Evolutionary conservation across 1,140 invertebrate species (phyloP).

Genomic region (Aporrectodea caliginosa): DNA sequence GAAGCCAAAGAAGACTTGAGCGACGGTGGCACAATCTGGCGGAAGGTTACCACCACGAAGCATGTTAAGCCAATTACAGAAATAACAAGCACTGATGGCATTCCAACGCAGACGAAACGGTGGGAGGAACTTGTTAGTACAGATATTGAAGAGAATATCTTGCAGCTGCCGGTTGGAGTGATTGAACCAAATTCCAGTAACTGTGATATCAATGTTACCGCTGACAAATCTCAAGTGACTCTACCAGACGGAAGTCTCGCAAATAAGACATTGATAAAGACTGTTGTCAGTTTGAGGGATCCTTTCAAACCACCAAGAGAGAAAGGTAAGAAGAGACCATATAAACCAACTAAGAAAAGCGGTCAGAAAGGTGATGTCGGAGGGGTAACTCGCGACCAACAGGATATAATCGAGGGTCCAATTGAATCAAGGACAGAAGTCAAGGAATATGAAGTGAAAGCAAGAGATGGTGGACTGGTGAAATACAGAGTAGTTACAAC

Average conservation of each 20-base stretch:
- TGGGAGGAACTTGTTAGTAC: constrained; percentile 9
- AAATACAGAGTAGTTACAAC: neutral
- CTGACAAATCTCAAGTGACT: neutral
- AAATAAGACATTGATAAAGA: neutral
- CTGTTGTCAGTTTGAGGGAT: neutral
- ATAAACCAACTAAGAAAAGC: neutral
- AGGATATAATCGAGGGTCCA: neutral
- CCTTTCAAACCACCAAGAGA: neutral
- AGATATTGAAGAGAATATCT: constrained; percentile 14
- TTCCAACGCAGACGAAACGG: neutral
- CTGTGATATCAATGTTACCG: neutral
- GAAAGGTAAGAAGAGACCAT: neutral
- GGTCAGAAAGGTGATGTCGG: too few relatives aligned
- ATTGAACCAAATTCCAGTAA: constrained; percentile 18
- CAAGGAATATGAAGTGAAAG: neutral
- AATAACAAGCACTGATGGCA: constrained; percentile 7
- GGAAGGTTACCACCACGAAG: constrained; percentile 12
- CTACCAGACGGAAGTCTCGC: neutral
- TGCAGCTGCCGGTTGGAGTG: constrained; percentile 8
- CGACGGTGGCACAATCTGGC: constrained; percentile 13
- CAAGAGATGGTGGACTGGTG: neutral
- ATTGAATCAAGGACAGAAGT: neutral
- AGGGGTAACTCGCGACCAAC: too few relatives aligned
- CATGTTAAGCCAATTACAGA: constrained; percentile 9
- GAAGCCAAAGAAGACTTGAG: neutral